Base-by-base conservation (phyloP, 2,888 invertebrate genomes). In the Scaptomyza caliginosa region DNA sequence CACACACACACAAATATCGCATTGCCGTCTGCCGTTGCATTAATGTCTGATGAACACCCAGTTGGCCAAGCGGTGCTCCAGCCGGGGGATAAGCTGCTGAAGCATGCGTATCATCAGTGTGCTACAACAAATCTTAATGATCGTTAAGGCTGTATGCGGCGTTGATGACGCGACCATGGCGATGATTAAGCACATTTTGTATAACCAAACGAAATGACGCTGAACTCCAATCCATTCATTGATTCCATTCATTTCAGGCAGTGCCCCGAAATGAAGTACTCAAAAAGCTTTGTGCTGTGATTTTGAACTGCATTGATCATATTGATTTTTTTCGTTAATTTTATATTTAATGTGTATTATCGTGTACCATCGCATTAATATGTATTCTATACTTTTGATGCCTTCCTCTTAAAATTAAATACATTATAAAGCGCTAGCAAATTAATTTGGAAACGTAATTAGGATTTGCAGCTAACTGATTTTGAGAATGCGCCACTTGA, bases 41-140 rank as follows among this genome's bases (percentile, higher is more conserved):
- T 82, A 83, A 83, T 85, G 67, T 67, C 70, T 62, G 77, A 67
- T 80, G 81, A 76, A 81, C 81, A 81, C 81, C 84, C 84, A 81
- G 81, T 69, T 75, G 68, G 81, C 39, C 54, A 54, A 60, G 56
- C 39, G 30, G 40, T 17, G 28, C 42, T 54, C 45, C 58, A 58
- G 55, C 70, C 8, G 8, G 6, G 36, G 63, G 62, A 56, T 85
- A 79, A 85, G 77, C 83, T 67, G 73, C 68, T 85, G 67, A 82
- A 85, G 85, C 80, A 79, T 79, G 75, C 83, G 83, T 85, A 79
- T 79, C 75, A 67, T 65, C 85, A 79, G 71, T 68, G 80, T 66
- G 80, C 67, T 28, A 66, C 75, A 79, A 79, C 70, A 72, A 72
- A 82, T 82, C 83, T 78, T 78, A 78, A 78, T 78, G 79, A 79